Percentiles rank a stretch among this genome's conserved stretches.
phyloP scores from a whole-genome alignment of 2,888 invertebrate species.

The Gymnocheta viridis region DNA sequence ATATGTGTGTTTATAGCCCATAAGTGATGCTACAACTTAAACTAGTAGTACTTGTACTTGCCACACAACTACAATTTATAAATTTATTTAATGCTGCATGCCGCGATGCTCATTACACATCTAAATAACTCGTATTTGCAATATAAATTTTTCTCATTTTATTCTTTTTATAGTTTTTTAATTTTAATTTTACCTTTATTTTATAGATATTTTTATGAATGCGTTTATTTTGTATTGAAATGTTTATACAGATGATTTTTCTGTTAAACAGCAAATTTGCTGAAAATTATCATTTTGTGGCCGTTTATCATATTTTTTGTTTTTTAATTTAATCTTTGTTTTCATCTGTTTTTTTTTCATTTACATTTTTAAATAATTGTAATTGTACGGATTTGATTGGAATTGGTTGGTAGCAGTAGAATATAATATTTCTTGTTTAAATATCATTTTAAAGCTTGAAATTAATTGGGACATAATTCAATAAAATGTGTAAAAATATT shows the following conservation, averaged over 20 bases:
- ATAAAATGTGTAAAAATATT: background rate
- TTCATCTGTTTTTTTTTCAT: conserved; percentile 29
- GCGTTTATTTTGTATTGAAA: conserved; percentile 31
- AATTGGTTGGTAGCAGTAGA: conserved; percentile 3
- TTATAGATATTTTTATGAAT: conserved; percentile 8
- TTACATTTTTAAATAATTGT: conserved; percentile 29
- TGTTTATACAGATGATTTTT: conserved; percentile 39
- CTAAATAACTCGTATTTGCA: conserved; percentile 35
- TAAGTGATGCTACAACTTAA: conserved; percentile 39
- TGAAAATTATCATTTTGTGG: conserved; percentile 54
- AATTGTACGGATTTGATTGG: conserved; percentile 47
- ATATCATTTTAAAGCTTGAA: background rate
- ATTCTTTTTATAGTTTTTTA: background rate
- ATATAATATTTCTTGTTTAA: background rate
- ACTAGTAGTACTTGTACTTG: conserved; percentile 49
- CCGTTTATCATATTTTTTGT: conserved; percentile 58
- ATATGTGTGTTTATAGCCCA: conserved; percentile 14
- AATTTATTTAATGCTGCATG: conserved; percentile 42
- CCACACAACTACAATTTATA: conserved; percentile 45
- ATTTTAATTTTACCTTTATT: conserved; percentile 7
- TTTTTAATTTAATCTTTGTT: conserved; percentile 48
- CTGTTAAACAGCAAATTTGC: conserved; percentile 49
- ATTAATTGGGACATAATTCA: background rate
- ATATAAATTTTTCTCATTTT: conserved; percentile 11
- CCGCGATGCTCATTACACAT: conserved; percentile 20